Evolutionary conservation across 2,113 vertebrate genomes (phyloP), one percentile per base, ranked within the genome.

Genomic region (Saguinus midas): DNA sequence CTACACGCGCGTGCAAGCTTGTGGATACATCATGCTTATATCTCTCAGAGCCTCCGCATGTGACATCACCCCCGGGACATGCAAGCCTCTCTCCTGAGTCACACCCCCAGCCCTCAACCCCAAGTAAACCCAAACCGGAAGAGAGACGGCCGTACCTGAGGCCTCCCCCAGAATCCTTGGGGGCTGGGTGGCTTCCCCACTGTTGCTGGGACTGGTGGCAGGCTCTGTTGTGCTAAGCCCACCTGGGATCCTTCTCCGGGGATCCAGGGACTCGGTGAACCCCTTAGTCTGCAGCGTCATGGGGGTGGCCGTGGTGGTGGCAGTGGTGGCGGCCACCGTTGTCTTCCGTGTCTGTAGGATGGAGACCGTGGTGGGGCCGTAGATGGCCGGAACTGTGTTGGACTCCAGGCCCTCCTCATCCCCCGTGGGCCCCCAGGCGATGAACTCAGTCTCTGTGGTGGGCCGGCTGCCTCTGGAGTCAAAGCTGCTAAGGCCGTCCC

Each of bases 351-450:
- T 91, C 18, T 97, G 98, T 84, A 97, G 86, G 81, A 95, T 25
- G 86, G 98, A 93, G 88, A 95, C 96, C 0, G 97, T 97, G 50
- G 98, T 96, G 78, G 98, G 97, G 82, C 96, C 86, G 0, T 97
- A 98, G 55, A 97, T 13, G 78, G 98, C 78, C 8, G 98, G 98
- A 37, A 98, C 96, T 1, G 98, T 98, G 96, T 98, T 98, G 91
- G 98, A 95, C 75, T 98, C 98, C 5, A 97, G 94, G 64, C 94
- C 97, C 55, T 99, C 99, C 98, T 99, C 98, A 13, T 99, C 98
- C 2, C 98, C 98, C 0, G 98, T 99, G 70, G 99, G 98, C 8
- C 99, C 99, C 99, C 99, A 99, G 68, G 98, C 98, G 12, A 99
- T 99, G 97, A 99, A 98, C 94, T 99, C 99, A 0, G 98, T 97